Base-by-base conservation (phyloP, 2,888 invertebrate species). In the Melipona beecheii region DNA sequence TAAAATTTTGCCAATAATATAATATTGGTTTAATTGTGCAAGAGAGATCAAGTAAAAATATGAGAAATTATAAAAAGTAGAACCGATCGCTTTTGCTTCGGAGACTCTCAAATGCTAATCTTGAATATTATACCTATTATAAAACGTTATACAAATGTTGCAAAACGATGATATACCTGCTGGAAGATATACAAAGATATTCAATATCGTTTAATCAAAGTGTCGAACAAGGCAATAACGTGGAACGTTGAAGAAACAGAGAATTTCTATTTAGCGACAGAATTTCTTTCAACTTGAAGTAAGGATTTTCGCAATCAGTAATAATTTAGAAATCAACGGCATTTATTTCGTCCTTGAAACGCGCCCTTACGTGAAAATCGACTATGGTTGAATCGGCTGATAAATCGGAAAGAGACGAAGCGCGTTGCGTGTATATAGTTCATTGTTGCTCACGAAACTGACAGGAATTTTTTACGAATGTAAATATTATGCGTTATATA, bases 271-370 rank as follows among this genome's bases (percentile, higher is more conserved):
- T 68, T 36, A 17, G n/a, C 64, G 60, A 43, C 21, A 58, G 43
- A 69, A 81, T 71, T 75, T 72, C 72, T 78, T 78, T 27, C 50
- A 27, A 56, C 49, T 36, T n/a, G 43, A 54, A 15, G 69, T 50
- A 50, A 72, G 27, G 60, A 58, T 52, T 83, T 83, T 73, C 79
- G 60, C 64, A 79, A 84, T 43, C 50, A 6, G 78, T 73, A 84
- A 84, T 73, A 84, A 84, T 84, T 78, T 82, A 72, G 78, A 85
- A 83, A 85, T 84, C 70, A 27, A 17, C 43, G 56, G n/a, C 31
- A n/a, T 73, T 70, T 19, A 27, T 27, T 27, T 27, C 1, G 71
- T 75, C 82, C 71, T 65, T 75, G 82, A 24, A 43, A 21, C 60
- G 4, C 31, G 58, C 65, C 65, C 70, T 75, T 82, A 62, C 62